A percentile compares a stretch with the other conserved stretches of the same genome.
Conservation (phyloP, 2,888 invertebrate genomes). For the Ennomos fuscantarius region DNA sequence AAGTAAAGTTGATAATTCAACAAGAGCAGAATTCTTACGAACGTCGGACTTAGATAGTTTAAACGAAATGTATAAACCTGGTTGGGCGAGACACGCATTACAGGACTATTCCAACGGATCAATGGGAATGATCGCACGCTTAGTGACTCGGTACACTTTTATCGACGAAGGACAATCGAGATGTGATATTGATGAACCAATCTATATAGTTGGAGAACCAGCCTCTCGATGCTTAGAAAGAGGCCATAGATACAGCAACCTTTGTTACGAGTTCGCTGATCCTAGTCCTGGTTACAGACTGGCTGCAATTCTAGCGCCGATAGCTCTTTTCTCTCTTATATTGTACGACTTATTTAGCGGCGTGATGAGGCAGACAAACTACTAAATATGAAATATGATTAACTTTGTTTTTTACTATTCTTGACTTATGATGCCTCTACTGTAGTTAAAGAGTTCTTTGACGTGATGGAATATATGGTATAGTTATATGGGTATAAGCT, state of each 20-base stretch:
- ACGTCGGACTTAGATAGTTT: slow-evolving; percentile 59
- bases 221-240: slow-evolving; percentile 65
- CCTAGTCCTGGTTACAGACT: slow-evolving; percentile 70
- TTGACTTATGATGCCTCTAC: neutral
- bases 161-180: slow-evolving; percentile 54
- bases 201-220: slow-evolving; percentile 62
- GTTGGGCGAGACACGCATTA: slow-evolving; percentile 51
- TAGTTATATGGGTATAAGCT: too few species aligned
- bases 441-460: too few species aligned
- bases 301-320: slow-evolving; percentile 70
- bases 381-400: slow-evolving; percentile 32
- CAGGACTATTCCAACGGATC: slow-evolving; percentile 57
- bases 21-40: slow-evolving; percentile 22
- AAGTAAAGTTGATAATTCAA: neutral
- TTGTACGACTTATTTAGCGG: slow-evolving; percentile 76
- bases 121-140: slow-evolving; percentile 55
- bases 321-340: slow-evolving; percentile 71
- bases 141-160: slow-evolving; percentile 68
- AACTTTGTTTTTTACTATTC: neutral
- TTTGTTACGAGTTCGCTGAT: slow-evolving; percentile 72
- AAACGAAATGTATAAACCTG: slow-evolving; percentile 53
- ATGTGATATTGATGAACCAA: slow-evolving; percentile 64
- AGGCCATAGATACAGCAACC: slow-evolving; percentile 58
- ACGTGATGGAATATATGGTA: too few species aligned
- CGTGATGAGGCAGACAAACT: slow-evolving; percentile 70